Evolutionary conservation across 2,113 vertebrate species (phyloP).

Genomic region (Calonectris borealis): DNA sequence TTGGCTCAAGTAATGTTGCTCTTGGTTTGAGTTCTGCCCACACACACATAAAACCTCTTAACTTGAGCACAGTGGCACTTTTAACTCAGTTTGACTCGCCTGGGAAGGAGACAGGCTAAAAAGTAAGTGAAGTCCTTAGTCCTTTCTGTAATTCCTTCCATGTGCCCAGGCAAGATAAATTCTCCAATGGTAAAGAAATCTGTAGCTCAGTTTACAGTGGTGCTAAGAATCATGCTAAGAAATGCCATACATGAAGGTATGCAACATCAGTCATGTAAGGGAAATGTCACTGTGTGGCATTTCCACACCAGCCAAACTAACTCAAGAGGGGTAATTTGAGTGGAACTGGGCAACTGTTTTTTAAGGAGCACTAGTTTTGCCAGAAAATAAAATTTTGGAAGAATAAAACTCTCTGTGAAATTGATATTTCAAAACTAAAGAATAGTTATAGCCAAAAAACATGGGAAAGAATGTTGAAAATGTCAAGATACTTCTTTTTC

Average conservation of each 20-base stretch:
- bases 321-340: constrained; percentile 35
- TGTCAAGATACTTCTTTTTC: neutral
- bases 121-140: constrained; percentile 6
- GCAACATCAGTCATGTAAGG: constrained; percentile 55
- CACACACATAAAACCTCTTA: constrained; percentile 59
- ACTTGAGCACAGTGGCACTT: constrained; percentile 56
- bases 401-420: constrained; percentile 27
- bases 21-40: constrained; percentile 52
- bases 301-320: constrained; percentile 46
- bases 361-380: neutral
- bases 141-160: constrained; percentile 42
- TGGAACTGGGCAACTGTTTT: neutral
- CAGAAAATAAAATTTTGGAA: neutral
- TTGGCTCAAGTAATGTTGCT: constrained; percentile 33
- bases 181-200: constrained; percentile 17
- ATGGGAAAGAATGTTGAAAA: constrained; percentile 31
- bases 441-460: neutral
- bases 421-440: constrained; percentile 10
- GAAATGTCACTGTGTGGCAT: constrained; percentile 61
- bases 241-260: constrained; percentile 46
- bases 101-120: neutral
- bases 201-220: constrained; percentile 37
- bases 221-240: constrained; percentile 44
- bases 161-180: constrained; percentile 37
- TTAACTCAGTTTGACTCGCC: neutral